phyloP scores from a whole-genome alignment of 2,888 invertebrate genomes.

The Ophion ventricosus region DNA sequence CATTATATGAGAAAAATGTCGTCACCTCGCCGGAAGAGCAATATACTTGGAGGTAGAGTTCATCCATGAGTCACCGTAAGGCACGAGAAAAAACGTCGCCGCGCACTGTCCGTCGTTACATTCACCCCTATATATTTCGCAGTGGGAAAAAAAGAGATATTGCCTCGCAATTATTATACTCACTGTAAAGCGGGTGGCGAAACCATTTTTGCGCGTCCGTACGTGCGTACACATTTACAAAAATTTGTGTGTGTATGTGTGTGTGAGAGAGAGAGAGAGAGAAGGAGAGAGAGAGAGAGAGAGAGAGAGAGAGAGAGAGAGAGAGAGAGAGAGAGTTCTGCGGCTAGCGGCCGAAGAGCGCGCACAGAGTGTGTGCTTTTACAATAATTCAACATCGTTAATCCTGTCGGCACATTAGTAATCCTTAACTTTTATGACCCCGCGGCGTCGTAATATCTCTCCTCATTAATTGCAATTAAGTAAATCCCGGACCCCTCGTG shows the following conservation, averaged over 20 bases:
- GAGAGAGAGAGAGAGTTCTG: neutral
- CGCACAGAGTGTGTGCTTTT: slow-evolving; percentile 49
- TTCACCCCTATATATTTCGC: slow-evolving; percentile 39
- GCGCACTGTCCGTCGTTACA: slow-evolving; percentile 35
- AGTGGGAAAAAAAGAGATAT: slow-evolving; percentile 40
- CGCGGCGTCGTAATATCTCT: slow-evolving; percentile 79
- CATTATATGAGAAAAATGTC: slow-evolving; percentile 44
- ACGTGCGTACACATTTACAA: neutral
- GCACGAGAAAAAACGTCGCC: slow-evolving; percentile 15
- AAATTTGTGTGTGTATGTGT: neutral
- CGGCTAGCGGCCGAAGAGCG: slow-evolving; percentile 2
- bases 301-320: too few species aligned
- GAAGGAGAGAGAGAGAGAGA: too few species aligned
- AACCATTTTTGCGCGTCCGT: slow-evolving; percentile 2
- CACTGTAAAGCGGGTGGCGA: slow-evolving; percentile 57
- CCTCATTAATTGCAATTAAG: slow-evolving; percentile 83
- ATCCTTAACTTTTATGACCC: slow-evolving; percentile 79
- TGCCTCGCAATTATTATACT: slow-evolving; percentile 63
- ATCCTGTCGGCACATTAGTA: slow-evolving; percentile 82
- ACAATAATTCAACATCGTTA: slow-evolving; percentile 82
- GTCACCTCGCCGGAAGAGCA: slow-evolving; percentile 16
- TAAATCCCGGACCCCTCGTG: slow-evolving; percentile 75
- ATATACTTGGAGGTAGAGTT: slow-evolving; percentile 26
- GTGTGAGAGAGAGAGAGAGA: too few species aligned
- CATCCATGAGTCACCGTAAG: slow-evolving; percentile 58